phyloP scores from a whole-genome alignment of 1,140 invertebrate species.

The Anadara kagoshimensis region DNA sequence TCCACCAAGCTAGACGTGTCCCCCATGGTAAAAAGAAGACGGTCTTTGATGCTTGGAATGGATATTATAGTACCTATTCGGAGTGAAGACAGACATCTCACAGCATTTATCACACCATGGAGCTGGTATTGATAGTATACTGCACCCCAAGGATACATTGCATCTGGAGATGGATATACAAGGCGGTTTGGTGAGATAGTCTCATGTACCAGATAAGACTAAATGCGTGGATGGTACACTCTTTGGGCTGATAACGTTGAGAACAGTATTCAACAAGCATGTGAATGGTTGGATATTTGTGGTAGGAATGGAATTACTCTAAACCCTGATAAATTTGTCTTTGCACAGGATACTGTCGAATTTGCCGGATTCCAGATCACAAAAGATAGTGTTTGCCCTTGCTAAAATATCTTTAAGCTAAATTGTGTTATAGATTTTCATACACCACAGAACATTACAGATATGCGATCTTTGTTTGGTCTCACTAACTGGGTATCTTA shows the following conservation, averaged over 20 bases:
- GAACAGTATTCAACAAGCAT: slow-evolving; percentile 34
- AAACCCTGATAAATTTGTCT: slow-evolving; percentile 56
- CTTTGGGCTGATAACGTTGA: slow-evolving; percentile 41
- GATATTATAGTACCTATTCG: slow-evolving; percentile 18
- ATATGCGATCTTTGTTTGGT: slow-evolving; percentile 50
- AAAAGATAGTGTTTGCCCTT: neutral
- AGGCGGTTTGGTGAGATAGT: slow-evolving; percentile 44
- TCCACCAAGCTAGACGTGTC: slow-evolving; percentile 24
- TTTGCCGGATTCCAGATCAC: slow-evolving; percentile 58
- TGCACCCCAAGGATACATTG: slow-evolving; percentile 44
- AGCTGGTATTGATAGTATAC: slow-evolving; percentile 36
- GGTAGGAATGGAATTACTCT: slow-evolving; percentile 56
- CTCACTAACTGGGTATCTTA: slow-evolving; percentile 22
- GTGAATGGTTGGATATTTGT: slow-evolving; percentile 44
- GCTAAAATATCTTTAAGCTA: no score
- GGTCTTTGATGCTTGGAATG: slow-evolving; percentile 39
- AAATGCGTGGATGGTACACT: slow-evolving; percentile 57
- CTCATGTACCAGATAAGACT: slow-evolving; percentile 45
- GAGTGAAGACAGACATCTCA: slow-evolving; percentile 33
- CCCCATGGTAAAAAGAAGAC: slow-evolving; percentile 36
- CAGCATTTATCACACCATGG: slow-evolving; percentile 30
- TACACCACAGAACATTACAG: slow-evolving; percentile 41
- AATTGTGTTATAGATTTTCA: no score
- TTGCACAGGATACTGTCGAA: slow-evolving; percentile 46
- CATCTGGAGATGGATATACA: slow-evolving; percentile 46